Percentiles rank a stretch among this genome's conserved stretches.
Conservation (phyloP, 2,113 vertebrate genomes). For the Neogale vison region DNA sequence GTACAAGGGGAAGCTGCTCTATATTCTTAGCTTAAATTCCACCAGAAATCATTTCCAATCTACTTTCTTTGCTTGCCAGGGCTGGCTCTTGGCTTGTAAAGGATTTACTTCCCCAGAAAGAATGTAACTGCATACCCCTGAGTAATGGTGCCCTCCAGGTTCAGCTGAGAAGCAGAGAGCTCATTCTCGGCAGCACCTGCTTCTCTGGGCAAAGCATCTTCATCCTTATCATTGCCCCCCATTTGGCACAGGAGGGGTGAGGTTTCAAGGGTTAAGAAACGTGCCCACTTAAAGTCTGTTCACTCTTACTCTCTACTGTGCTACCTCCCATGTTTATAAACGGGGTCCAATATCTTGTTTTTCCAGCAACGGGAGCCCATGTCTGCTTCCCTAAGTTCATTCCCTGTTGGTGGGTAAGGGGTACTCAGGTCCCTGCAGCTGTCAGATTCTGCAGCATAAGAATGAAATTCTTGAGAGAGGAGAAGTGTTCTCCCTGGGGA, state of each 20-base stretch:
- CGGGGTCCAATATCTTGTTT: neutral
- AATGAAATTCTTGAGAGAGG: neutral
- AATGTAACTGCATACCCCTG: neutral
- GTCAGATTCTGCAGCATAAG: neutral
- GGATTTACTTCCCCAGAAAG: neutral
- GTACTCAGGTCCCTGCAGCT: neutral
- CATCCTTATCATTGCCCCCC: neutral
- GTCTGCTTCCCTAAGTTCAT: neutral
- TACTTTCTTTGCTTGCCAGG: neutral
- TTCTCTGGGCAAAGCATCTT: neutral
- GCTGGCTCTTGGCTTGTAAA: neutral
- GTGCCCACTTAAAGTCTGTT: neutral
- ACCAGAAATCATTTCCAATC: neutral
- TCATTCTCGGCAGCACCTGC: neutral
- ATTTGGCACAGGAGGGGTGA: neutral
- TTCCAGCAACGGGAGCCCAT: neutral
- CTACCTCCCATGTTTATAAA: neutral
- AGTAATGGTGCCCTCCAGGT: neutral
- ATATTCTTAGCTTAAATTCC: neutral
- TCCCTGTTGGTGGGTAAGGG: neutral
- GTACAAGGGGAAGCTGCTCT: neutral
- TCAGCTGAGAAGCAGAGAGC: neutral
- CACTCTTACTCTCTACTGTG: neutral
- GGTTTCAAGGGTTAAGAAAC: neutral
- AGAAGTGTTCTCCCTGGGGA: neutral